These are phyloP conservation scores for Porites cylindrica DNA, from an alignment of 92 coral and sea anemone species.

Conservation along the genomic window DNA sequence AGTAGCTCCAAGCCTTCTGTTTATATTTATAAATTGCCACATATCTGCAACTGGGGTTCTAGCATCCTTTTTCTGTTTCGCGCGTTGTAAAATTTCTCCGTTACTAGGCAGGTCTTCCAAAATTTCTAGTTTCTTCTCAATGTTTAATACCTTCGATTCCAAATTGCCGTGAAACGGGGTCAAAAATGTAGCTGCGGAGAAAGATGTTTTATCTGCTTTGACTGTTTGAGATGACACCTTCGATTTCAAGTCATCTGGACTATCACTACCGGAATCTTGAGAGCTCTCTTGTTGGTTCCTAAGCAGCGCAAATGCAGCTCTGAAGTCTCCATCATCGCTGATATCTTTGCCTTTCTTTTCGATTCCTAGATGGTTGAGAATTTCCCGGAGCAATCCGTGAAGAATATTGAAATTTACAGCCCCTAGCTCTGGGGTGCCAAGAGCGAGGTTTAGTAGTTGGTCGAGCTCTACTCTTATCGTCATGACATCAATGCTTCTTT, in stretches of 20 bases:
- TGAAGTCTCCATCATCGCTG: constrained; percentile 80
- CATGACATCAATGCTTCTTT: constrained; percentile 52
- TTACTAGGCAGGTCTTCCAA: constrained; percentile 94
- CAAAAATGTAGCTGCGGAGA: constrained; percentile 19
- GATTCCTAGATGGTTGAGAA: constrained; percentile 89
- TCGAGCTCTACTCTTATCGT: constrained; percentile 86
- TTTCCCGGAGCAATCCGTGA: constrained; percentile 93
- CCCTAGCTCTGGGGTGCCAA: constrained; percentile 95
- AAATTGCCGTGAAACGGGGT: constrained; percentile 62
- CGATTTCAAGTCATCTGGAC: neutral
- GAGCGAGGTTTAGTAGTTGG: constrained; percentile 84
- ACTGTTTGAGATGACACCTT: neutral
- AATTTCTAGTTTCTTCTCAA: constrained; percentile 82
- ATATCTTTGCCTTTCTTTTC: constrained; percentile 85
- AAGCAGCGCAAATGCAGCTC: constrained; percentile 78
- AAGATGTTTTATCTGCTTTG: constrained; percentile 8
- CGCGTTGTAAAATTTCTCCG: constrained; percentile 86
- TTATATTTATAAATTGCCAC: constrained; percentile 98
- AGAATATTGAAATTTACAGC: constrained; percentile 97
- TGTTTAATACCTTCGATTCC: constrained; percentile 80
- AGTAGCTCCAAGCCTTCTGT: constrained; percentile 94
- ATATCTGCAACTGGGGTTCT: constrained; percentile 95
- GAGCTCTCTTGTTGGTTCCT: constrained; percentile 59
- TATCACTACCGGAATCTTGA: constrained; percentile 34
- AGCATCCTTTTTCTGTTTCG: constrained; percentile 78